These are phyloP conservation scores for Apeltes quadracus DNA, from an alignment of 2,113 vertebrate species.

Conservation along the genomic window DNA sequence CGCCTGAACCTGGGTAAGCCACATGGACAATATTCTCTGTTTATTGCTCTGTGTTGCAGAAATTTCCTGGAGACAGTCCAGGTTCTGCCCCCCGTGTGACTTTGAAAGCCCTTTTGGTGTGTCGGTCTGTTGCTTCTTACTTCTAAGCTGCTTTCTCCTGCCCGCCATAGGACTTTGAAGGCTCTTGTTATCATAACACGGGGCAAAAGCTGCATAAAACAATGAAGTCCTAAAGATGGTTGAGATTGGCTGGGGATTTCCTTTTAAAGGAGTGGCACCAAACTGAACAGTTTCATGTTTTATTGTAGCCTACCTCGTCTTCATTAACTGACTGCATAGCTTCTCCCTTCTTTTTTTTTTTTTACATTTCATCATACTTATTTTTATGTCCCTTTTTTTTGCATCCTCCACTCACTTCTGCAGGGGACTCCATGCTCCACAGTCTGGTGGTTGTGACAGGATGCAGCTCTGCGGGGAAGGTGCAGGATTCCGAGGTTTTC, in stretches of 20 bases:
- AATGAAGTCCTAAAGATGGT: constrained; percentile 51
- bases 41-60: background rate
- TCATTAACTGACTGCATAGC: background rate
- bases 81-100: background rate
- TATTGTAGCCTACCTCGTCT: background rate
- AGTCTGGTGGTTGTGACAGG: constrained; percentile 96
- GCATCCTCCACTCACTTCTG: background rate
- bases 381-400: background rate
- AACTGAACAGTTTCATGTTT: constrained; percentile 12
- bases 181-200: constrained; percentile 64
- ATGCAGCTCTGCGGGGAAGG: constrained; percentile 97
- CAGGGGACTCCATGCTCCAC: constrained; percentile 93
- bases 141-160: constrained; percentile 59
- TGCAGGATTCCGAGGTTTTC: constrained; percentile 98
- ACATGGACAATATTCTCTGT: background rate
- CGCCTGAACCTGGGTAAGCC: constrained; percentile 94
- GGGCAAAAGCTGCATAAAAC: constrained; percentile 26
- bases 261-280: background rate
- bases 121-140: constrained; percentile 20
- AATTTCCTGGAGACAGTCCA: background rate
- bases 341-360: background rate
- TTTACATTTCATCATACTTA: background rate
- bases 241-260: constrained; percentile 36
- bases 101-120: constrained; percentile 8
- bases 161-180: constrained; percentile 53